A percentile compares a stretch with the other conserved stretches of the same genome.
These are phyloP conservation scores for Phasianus colchicus DNA, from an alignment of 2,113 vertebrate species.

Conservation along the genomic window DNA sequence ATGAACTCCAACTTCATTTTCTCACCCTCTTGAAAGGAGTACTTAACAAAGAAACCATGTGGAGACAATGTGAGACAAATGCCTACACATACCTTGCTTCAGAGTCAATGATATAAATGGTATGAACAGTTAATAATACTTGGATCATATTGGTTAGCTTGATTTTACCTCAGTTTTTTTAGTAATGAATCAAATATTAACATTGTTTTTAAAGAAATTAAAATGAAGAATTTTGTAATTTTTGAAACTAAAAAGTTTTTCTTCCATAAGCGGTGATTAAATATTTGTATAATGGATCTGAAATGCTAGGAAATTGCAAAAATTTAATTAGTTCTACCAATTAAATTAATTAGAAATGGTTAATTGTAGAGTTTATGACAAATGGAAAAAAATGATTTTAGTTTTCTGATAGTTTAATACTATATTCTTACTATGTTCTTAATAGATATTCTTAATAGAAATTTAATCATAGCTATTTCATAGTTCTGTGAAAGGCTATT, in stretches of 20 bases:
- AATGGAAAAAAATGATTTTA: neutral
- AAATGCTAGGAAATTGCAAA: neutral
- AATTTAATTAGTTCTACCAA: neutral
- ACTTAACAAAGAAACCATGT: rapidly evolving
- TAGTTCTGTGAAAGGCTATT: neutral
- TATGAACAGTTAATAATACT: neutral
- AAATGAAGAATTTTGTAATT: rapidly evolving
- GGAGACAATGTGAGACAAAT: neutral
- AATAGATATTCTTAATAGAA: neutral
- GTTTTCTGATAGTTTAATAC: neutral
- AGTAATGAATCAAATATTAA: neutral
- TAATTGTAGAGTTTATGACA: neutral
- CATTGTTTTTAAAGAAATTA: neutral
- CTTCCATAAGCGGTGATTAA: neutral
- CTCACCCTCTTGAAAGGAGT: neutral
- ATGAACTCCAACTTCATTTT: neutral
- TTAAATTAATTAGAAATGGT: neutral
- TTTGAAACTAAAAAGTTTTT: neutral
- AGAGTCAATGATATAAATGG: neutral
- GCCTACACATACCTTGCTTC: neutral
- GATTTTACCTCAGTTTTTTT: neutral
- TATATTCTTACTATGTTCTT: neutral
- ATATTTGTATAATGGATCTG: neutral
- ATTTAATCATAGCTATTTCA: neutral
- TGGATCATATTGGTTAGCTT: neutral